Conservation (phyloP, 2,113 vertebrate genomes). For the Pygoscelis adeliae region DNA sequence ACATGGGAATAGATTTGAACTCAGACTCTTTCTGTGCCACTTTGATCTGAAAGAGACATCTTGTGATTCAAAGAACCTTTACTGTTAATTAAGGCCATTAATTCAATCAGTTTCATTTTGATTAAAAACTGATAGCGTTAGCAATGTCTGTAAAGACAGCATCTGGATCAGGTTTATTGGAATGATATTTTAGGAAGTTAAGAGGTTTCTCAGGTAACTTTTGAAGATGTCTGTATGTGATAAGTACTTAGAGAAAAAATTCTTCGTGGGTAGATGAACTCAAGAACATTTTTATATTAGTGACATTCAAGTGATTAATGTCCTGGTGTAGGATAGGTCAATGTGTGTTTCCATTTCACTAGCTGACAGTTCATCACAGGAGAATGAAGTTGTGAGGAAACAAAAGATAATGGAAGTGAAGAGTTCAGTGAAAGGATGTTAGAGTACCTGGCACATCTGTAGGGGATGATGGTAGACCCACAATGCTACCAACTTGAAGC, state of each 20-base stretch:
- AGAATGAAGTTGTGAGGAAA: neutral
- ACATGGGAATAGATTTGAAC: conserved; percentile 68
- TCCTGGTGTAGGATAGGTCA: neutral
- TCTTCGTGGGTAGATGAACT: neutral
- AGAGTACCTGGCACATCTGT: neutral
- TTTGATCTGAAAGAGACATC: conserved; percentile 60
- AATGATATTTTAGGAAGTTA: neutral
- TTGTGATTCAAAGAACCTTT: conserved; percentile 66
- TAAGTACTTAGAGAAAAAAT: neutral
- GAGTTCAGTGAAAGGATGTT: neutral
- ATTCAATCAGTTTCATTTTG: conserved; percentile 50
- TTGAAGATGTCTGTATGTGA: neutral
- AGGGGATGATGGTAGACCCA: neutral
- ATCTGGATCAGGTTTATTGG: neutral
- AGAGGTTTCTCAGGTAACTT: neutral
- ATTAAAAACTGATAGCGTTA: conserved; percentile 39
- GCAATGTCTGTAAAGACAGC: neutral
- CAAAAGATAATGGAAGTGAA: neutral
- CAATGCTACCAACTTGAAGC: neutral
- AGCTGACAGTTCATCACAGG: neutral
- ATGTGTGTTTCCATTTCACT: too few relatives aligned
- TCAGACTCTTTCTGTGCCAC: conserved; percentile 60
- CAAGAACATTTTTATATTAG: fast-evolving
- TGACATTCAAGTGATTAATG: neutral
- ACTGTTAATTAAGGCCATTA: conserved; percentile 14